phyloP scores from a whole-genome alignment of 2,888 invertebrate species.

The Stramonita haemastoma region DNA sequence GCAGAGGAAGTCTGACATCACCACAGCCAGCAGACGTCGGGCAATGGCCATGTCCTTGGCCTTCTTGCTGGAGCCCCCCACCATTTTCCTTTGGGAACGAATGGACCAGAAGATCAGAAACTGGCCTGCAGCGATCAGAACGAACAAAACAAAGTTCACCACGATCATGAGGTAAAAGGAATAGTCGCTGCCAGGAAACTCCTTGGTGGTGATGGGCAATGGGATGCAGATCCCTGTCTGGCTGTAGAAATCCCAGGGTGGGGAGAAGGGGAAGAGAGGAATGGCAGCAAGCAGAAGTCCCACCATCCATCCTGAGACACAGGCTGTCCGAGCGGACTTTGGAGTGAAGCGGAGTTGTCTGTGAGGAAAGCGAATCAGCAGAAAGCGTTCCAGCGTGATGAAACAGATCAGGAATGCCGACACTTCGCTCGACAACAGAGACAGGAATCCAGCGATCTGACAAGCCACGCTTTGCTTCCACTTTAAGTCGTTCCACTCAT shows the following conservation, averaged over 20 bases:
- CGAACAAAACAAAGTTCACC: slow-evolving; percentile 69
- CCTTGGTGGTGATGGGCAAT: slow-evolving; percentile 71
- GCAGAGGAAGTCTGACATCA: slow-evolving; percentile 44
- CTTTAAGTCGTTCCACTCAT: slow-evolving; percentile 55
- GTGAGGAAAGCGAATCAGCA: slow-evolving; percentile 81
- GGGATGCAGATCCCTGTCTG: slow-evolving; percentile 73
- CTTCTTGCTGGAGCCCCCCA: neutral
- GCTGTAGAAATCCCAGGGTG: slow-evolving; percentile 65
- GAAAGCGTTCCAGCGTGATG: slow-evolving; percentile 83
- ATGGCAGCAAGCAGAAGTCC: slow-evolving; percentile 64
- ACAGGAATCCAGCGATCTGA: slow-evolving; percentile 57
- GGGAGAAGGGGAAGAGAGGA: slow-evolving; percentile 65
- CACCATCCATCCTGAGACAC: slow-evolving; percentile 61
- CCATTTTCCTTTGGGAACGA: neutral
- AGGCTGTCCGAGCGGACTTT: slow-evolving; percentile 56
- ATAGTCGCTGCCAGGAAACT: slow-evolving; percentile 75
- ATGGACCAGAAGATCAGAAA: slow-evolving; percentile 70
- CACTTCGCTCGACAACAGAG: slow-evolving; percentile 80
- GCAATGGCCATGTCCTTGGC: slow-evolving; percentile 45
- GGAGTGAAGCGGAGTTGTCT: slow-evolving; percentile 62
- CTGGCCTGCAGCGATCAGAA: slow-evolving; percentile 71
- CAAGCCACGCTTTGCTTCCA: slow-evolving; percentile 60
- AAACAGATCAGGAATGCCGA: slow-evolving; percentile 82
- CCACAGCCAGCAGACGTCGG: slow-evolving; percentile 43
- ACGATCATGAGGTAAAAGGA: slow-evolving; percentile 71